These are phyloP conservation scores for Berghia stephanieae DNA, from an alignment of 1,140 invertebrate species.

Conservation along the genomic window DNA sequence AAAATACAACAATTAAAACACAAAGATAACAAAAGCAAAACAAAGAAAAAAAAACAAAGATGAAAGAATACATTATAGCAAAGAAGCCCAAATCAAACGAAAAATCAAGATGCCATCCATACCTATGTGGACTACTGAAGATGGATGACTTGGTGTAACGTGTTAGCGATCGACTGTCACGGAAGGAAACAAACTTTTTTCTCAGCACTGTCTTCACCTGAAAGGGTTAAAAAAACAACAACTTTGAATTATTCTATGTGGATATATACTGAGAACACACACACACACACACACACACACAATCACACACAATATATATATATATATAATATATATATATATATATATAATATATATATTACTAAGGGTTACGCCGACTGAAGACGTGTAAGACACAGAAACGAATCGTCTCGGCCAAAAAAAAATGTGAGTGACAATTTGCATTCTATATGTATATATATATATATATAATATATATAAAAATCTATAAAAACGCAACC, in stretches of 20 bases:
- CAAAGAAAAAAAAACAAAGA: too few species aligned
- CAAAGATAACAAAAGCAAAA: too few species aligned
- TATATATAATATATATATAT: background rate
- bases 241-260: background rate
- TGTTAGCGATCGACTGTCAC: conserved; percentile 43
- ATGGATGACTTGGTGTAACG: conserved; percentile 53
- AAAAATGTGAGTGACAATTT: too few species aligned
- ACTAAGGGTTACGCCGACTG: too few species aligned
- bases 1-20: too few species aligned
- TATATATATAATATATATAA: too few species aligned
- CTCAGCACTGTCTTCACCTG: conserved; percentile 51
- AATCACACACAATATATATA: background rate
- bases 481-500: background rate
- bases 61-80: too few species aligned
- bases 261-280: background rate
- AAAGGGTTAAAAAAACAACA: background rate
- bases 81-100: too few species aligned
- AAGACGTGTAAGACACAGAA: too few species aligned
- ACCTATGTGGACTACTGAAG: conserved; percentile 40
- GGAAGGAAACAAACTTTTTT: conserved; percentile 49
- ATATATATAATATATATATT: background rate
- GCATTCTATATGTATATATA: too few species aligned
- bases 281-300: background rate
- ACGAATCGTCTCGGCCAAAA: too few species aligned
- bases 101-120: too few species aligned